Evolutionary conservation across 2,113 vertebrate species (phyloP).

Genomic region (Paratilapia polleni): DNA sequence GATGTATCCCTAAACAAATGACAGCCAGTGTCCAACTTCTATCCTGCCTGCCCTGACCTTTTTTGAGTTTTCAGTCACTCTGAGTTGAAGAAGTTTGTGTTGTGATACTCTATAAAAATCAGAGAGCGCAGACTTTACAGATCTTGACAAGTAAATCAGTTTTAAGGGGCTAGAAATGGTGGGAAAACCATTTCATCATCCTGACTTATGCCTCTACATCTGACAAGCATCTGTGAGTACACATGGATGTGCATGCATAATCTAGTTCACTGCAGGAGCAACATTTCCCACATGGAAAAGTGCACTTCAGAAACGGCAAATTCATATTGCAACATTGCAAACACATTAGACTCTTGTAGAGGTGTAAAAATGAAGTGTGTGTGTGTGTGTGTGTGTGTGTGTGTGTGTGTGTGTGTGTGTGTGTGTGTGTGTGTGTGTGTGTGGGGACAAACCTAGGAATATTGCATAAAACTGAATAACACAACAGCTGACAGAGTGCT

Average conservation of each 20-base stretch:
- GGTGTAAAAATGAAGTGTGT: background rate
- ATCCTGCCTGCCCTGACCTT: slow-evolving; percentile 50
- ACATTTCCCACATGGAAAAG: slow-evolving; percentile 39
- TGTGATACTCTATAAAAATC: slow-evolving; percentile 26
- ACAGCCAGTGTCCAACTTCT: slow-evolving; percentile 42
- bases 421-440: background rate
- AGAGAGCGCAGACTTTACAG: slow-evolving; percentile 21
- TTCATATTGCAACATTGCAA: slow-evolving; percentile 25
- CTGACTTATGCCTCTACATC: slow-evolving; percentile 56
- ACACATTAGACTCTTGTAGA: background rate
- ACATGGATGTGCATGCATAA: slow-evolving; percentile 72
- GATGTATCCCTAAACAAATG: slow-evolving; percentile 43
- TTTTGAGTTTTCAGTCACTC: slow-evolving; percentile 30
- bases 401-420: background rate
- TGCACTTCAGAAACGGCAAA: slow-evolving; percentile 34
- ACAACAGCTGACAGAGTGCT: background rate
- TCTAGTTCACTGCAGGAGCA: slow-evolving; percentile 62
- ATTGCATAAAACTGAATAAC: background rate
- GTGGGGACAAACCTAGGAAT: background rate
- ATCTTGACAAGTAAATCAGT: slow-evolving; percentile 64
- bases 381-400: background rate
- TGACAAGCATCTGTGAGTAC: slow-evolving; percentile 75
- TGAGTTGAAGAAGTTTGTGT: slow-evolving; percentile 10
- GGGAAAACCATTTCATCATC: slow-evolving; percentile 61
- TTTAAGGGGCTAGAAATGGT: slow-evolving; percentile 56